Conservation (phyloP, 2,797 vertebrate species). For the Acridotheres tristis region DNA sequence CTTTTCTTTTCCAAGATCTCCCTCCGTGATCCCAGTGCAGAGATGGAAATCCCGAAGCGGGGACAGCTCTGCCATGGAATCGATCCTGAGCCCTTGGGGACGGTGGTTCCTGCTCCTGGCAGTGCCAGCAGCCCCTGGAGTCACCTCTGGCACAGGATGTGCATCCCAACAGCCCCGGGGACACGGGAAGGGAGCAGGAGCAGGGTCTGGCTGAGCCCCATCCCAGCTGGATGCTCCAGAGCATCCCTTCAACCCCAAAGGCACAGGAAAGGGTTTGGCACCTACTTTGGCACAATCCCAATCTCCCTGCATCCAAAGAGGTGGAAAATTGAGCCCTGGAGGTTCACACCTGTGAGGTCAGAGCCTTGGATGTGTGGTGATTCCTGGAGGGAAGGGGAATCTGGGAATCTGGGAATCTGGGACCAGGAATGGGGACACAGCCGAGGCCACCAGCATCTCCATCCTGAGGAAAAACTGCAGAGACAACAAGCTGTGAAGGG, state of each 20-base stretch:
- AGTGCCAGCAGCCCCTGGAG: background rate
- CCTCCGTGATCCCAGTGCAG: background rate
- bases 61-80: background rate
- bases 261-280: background rate
- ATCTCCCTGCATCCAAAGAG: background rate
- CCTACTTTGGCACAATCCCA: background rate
- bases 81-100: background rate
- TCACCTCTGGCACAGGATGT: background rate
- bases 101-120: background rate
- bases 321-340: background rate
- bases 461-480: too few species aligned
- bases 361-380: rapidly evolving
- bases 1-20: background rate
- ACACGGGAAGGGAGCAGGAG: background rate
- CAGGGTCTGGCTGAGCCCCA: background rate
- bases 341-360: background rate
- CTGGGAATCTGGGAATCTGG: background rate
- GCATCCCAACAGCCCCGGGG: background rate
- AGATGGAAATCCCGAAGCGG: rapidly evolving
- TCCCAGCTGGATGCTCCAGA: background rate
- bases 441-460: too few species aligned
- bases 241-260: background rate
- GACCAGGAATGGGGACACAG: background rate
- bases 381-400: background rate
- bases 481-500: too few species aligned